Percentiles rank a stretch among this genome's conserved stretches.
Evolutionary conservation across 2,888 invertebrate genomes (phyloP).

Genomic region (Steinernema carpocapsae): DNA sequence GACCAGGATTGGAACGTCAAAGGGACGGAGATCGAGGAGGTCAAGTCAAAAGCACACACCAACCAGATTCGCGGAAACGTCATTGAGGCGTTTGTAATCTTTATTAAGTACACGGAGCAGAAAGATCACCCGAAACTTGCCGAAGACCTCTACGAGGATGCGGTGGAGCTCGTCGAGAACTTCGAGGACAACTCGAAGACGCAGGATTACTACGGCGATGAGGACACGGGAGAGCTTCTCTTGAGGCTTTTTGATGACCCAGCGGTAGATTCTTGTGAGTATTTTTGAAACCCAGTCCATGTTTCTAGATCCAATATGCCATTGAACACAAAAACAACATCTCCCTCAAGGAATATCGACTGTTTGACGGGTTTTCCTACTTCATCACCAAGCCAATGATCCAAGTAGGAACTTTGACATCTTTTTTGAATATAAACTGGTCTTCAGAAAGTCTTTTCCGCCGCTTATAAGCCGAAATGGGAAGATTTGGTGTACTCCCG

Average conservation of each 20-base stretch:
- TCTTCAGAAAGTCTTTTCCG: constrained; percentile 44
- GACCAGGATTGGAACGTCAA: constrained; percentile 48
- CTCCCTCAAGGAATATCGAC: constrained; percentile 16
- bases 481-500: constrained; percentile 59
- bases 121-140: constrained; percentile 29
- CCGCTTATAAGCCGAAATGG: constrained; percentile 41
- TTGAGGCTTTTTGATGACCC: constrained; percentile 13
- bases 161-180: constrained; percentile 39
- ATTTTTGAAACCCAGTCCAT: background rate
- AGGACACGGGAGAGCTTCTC: constrained; percentile 28
- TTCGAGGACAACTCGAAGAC: constrained; percentile 39
- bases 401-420: constrained; percentile 27
- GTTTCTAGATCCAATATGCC: constrained; percentile 43
- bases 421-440: background rate
- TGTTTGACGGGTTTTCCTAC: constrained; percentile 48
- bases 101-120: constrained; percentile 45
- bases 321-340: constrained; percentile 40
- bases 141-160: constrained; percentile 25
- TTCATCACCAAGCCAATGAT: constrained; percentile 46
- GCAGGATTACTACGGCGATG: constrained; percentile 32
- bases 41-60: constrained; percentile 43
- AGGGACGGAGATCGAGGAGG: constrained; percentile 36
- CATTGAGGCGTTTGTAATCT: constrained; percentile 47
- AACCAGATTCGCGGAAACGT: constrained; percentile 50
- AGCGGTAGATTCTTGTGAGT: background rate